Evolutionary conservation across 2,113 vertebrate species (phyloP), one percentile per base, ranked within the genome.

Genomic region (Tychaedon coryphoeus): DNA sequence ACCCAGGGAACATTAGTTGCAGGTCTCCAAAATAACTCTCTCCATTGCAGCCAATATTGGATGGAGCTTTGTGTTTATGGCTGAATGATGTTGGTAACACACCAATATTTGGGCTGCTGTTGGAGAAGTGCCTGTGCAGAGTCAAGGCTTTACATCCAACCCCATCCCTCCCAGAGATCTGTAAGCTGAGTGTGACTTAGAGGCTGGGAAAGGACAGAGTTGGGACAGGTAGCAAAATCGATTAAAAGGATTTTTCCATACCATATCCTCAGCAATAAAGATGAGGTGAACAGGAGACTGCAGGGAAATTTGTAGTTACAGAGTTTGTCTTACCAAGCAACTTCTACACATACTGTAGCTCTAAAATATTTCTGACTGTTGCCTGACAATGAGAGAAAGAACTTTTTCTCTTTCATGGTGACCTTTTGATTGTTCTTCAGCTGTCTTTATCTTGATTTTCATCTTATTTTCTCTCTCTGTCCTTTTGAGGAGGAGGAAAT

Each of bases 1-100:
- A 0, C 10, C 38, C 0, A 0, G 5, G 23, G n/a, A 53, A 1
- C 9, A 2, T 24, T 14, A 29, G 23, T 23, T 70, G 11, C 28
- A 16, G 22, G 8, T 12, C 22, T 60, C 22, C 33, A 12, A 19
- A 40, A 29, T 60, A 31, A 6, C 10, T 20, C 28, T 61, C 8
- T 54, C 45, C 5, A 6, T 14, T 45, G 36, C 43, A 47, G 18
- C 18, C 33, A 12, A 0, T 53, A 26, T 11, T 0, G 0, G 26
- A 33, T 40, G 33, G 38, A 38, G n/a, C 13, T 81, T 77, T 60
- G 38, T 1, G 2, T 64, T 48, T 40, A 33, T 79, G 53, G 2
- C 26, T 71, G 43, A 53, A 14, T 26, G 23, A 17, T 48, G 6
- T 62, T 57, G 26, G 8, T 73, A 48, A 31, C 48, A 28, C 9